Evolutionary conservation across 1,140 invertebrate species (phyloP).

Genomic region (Dreissena polymorpha): DNA sequence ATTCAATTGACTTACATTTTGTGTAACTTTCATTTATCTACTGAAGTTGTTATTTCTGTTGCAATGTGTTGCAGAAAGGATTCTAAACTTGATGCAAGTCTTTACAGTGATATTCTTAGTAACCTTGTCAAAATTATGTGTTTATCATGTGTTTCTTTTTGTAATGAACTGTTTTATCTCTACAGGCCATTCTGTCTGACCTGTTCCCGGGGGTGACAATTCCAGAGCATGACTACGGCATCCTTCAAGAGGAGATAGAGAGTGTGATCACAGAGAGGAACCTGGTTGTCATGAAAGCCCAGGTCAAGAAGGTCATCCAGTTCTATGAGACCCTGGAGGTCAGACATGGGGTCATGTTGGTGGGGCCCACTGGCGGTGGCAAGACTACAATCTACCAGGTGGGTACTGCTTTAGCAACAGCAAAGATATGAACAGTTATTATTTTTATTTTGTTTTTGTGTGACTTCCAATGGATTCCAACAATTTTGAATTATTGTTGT

Average conservation of each 20-base stretch:
- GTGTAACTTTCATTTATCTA: too few species aligned
- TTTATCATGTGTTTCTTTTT: too few species aligned
- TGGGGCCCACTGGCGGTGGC: conserved; percentile 80
- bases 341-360: conserved; percentile 80
- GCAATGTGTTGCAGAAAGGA: too few species aligned
- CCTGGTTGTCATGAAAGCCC: conserved; percentile 72
- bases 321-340: conserved; percentile 80
- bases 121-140: too few species aligned
- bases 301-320: conserved; percentile 80
- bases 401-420: conserved; percentile 9
- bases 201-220: conserved; percentile 80
- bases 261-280: conserved; percentile 62
- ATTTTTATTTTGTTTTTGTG: not conserved
- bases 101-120: too few species aligned
- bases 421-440: not conserved
- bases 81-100: too few species aligned
- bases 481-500: too few species aligned
- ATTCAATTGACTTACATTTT: too few species aligned
- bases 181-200: conserved; percentile 79
- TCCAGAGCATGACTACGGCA: conserved; percentile 80
- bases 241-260: conserved; percentile 76
- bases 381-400: conserved; percentile 81
- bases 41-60: too few species aligned
- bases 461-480: too few species aligned
- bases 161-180: not conserved